A percentile compares a stretch with the other conserved stretches of the same genome.
Evolutionary conservation across 2,113 vertebrate species (phyloP).

Genomic region (Sinocyclocheilus rhinocerous): DNA sequence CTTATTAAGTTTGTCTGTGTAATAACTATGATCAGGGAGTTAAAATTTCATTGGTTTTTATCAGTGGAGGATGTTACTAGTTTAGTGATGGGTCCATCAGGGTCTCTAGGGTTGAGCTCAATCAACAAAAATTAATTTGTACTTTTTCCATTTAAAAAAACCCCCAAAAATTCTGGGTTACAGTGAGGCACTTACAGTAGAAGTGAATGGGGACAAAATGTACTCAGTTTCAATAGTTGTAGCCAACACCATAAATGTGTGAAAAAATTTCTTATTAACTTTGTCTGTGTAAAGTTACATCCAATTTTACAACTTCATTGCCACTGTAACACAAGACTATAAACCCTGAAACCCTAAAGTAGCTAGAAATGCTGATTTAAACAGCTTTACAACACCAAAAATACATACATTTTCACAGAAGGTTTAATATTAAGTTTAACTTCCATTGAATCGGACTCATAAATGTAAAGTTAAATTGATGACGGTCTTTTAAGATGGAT

Average conservation of each 20-base stretch:
- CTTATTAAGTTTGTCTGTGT: too few species aligned
- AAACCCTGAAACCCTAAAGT: not conserved
- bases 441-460: too few species aligned
- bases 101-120: too few species aligned
- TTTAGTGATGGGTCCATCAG: not conserved
- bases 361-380: not conserved
- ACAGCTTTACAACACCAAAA: not conserved
- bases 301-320: too few species aligned
- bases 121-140: too few species aligned
- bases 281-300: too few species aligned
- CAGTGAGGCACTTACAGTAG: not conserved
- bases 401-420: not conserved
- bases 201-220: not conserved
- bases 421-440: not conserved
- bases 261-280: not conserved
- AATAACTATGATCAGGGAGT: not conserved
- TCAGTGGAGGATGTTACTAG: not conserved
- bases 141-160: too few species aligned
- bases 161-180: too few species aligned
- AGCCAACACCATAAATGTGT: not conserved
- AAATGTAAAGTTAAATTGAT: too few species aligned
- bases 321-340: too few species aligned
- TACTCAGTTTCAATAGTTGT: not conserved
- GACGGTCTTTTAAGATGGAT: not conserved
- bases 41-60: too few species aligned